These are phyloP conservation scores for Drosophila azteca DNA, from an alignment of 1,140 invertebrate species.

Conservation along the genomic window DNA sequence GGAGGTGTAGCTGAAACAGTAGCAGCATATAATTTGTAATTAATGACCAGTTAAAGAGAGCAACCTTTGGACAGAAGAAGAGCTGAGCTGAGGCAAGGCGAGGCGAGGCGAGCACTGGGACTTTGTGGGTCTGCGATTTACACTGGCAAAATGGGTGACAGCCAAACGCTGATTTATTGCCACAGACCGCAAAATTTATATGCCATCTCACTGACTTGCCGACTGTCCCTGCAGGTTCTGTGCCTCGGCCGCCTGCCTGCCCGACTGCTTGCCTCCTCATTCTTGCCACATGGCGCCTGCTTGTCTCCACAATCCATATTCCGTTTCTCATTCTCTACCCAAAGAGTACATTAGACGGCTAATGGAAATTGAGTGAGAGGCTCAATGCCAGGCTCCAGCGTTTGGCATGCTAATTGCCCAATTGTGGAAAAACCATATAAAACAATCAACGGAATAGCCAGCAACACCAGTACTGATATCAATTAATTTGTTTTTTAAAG, in stretches of 20 bases:
- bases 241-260: background rate
- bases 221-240: constrained; percentile 9
- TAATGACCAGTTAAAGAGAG: constrained; percentile 79
- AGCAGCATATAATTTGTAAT: constrained; percentile 79
- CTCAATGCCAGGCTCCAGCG: too few relatives aligned
- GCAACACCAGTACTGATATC: too few relatives aligned
- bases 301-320: constrained; percentile 64
- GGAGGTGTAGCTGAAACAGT: constrained; percentile 19
- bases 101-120: too few relatives aligned
- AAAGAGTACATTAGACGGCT: constrained; percentile 23
- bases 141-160: constrained; percentile 73
- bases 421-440: too few relatives aligned
- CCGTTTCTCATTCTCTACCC: constrained; percentile 36
- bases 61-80: constrained; percentile 29
- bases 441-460: too few relatives aligned
- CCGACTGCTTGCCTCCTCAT: too few relatives aligned
- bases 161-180: constrained; percentile 82
- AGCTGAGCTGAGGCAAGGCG: background rate
- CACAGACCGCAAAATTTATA: constrained; percentile 79
- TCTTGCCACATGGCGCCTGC: constrained; percentile 16
- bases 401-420: background rate
- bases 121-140: constrained; percentile 63
- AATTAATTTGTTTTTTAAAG: too few relatives aligned
- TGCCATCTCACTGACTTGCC: constrained; percentile 65
- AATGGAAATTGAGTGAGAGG: constrained; percentile 2